Percentiles rank a stretch among this genome's conserved stretches.
Evolutionary conservation across 2,888 invertebrate genomes (phyloP).

Genomic region (Seira sanloemensis): DNA sequence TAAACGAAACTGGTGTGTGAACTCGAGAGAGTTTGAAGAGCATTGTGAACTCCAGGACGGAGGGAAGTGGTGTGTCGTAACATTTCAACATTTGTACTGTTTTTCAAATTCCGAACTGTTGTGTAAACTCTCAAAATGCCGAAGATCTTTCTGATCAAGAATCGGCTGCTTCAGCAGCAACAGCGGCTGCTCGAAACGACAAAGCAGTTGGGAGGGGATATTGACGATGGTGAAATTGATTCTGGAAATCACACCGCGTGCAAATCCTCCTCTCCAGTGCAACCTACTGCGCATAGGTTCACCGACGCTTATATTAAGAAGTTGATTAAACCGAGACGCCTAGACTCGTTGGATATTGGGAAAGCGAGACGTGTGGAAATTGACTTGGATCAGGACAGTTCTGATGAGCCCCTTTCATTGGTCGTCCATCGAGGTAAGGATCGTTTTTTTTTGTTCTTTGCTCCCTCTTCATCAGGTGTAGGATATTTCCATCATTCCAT

Average conservation of each 20-base stretch:
- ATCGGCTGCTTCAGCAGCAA: constrained; percentile 94
- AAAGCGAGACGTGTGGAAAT: constrained; percentile 58
- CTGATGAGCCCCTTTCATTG: constrained; percentile 77
- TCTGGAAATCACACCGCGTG: constrained; percentile 49
- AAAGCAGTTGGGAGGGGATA: constrained; percentile 78
- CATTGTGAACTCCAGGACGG: too few relatives aligned
- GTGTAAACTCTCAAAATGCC: constrained; percentile 82
- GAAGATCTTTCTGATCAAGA: constrained; percentile 94
- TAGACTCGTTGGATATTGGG: constrained; percentile 60
- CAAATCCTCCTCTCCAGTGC: constrained; percentile 41
- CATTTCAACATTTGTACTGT: too few relatives aligned
- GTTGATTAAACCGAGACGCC: constrained; percentile 59
- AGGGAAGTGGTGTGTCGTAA: too few relatives aligned
- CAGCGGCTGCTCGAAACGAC: constrained; percentile 88
- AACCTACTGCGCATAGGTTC: constrained; percentile 54
- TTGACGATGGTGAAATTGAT: constrained; percentile 65
- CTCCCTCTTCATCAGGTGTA: not conserved
- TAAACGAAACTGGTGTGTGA: too few relatives aligned
- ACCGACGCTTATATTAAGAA: constrained; percentile 58
- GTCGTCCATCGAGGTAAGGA: constrained; percentile 76
- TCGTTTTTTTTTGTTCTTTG: not conserved
- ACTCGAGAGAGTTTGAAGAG: too few relatives aligned
- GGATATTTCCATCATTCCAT: too few relatives aligned
- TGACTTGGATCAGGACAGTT: constrained; percentile 68
- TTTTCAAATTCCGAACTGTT: too few relatives aligned